phyloP scores from a whole-genome alignment of 2,113 vertebrate genomes.

The Psettodes erumei region DNA sequence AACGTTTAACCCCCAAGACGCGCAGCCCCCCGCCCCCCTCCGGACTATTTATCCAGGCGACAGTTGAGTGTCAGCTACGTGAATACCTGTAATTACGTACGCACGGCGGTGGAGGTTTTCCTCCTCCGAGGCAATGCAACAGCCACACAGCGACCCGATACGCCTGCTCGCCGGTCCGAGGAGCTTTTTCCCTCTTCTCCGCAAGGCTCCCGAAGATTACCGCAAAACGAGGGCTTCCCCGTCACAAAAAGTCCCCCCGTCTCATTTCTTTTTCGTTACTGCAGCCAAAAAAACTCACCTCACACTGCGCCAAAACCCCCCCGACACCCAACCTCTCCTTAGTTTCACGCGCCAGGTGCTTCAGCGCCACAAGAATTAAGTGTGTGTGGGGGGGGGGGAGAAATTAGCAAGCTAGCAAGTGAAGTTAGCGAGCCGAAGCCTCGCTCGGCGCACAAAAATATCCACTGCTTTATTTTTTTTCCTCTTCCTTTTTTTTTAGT shows the following conservation, averaged over 20 bases:
- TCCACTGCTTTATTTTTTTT: no score
- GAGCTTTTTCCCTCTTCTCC: neutral
- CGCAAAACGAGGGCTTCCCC: neutral
- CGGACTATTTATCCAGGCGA: constrained; percentile 37
- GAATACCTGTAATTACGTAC: constrained; percentile 66
- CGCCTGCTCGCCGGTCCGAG: neutral
- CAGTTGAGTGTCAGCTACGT: constrained; percentile 47
- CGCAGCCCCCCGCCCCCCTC: neutral
- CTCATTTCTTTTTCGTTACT: neutral
- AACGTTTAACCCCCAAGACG: neutral
- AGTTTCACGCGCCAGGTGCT: constrained; percentile 24
- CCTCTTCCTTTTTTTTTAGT: no score
- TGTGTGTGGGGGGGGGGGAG: no score
- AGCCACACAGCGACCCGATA: constrained; percentile 14
- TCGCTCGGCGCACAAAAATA: neutral
- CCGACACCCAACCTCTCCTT: neutral
- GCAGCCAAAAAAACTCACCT: constrained; percentile 41
- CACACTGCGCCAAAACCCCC: constrained; percentile 55
- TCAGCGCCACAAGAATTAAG: neutral
- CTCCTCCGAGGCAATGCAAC: constrained; percentile 55
- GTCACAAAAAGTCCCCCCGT: no score
- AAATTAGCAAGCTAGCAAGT: no score
- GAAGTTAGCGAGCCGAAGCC: neutral
- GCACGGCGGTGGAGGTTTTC: constrained; percentile 45
- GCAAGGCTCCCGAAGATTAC: neutral